Percentiles rank a stretch among this genome's conserved stretches.
Conservation (phyloP, 2,797 vertebrate genomes). For the Todus mexicanus region DNA sequence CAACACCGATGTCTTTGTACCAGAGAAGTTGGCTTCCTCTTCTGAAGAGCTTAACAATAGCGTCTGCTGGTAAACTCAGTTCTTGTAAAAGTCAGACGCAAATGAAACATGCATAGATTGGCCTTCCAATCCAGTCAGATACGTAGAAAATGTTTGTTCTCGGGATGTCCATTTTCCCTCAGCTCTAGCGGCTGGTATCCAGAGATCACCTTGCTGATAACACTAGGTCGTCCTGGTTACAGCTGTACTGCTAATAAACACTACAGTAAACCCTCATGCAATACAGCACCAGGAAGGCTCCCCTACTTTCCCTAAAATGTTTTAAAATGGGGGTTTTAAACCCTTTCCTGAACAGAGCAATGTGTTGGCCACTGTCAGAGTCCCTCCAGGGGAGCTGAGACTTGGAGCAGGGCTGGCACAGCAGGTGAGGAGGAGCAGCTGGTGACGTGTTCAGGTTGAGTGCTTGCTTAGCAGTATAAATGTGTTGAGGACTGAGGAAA, state of each 20-base stretch:
- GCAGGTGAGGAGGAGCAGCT: neutral
- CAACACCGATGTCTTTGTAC: neutral
- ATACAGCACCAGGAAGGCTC: neutral
- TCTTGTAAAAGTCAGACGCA: neutral
- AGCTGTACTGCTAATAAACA: neutral
- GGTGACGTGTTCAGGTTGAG: neutral
- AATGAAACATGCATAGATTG: neutral
- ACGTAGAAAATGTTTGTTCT: neutral
- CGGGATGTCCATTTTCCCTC: neutral
- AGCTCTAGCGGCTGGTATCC: neutral
- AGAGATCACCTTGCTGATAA: neutral
- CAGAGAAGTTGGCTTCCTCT: constrained; percentile 2
- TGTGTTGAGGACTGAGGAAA: neutral
- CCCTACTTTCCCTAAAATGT: neutral
- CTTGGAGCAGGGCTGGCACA: neutral
- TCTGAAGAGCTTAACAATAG: neutral
- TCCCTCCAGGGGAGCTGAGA: neutral
- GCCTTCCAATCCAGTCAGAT: neutral
- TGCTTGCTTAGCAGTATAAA: neutral
- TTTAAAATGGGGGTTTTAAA: neutral
- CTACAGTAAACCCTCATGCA: neutral
- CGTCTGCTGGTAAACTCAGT: neutral
- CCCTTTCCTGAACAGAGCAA: neutral
- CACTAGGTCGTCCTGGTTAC: neutral
- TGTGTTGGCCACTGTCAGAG: neutral